Conservation (phyloP, 2,113 vertebrate genomes). For the Ellobius talpinus region DNA sequence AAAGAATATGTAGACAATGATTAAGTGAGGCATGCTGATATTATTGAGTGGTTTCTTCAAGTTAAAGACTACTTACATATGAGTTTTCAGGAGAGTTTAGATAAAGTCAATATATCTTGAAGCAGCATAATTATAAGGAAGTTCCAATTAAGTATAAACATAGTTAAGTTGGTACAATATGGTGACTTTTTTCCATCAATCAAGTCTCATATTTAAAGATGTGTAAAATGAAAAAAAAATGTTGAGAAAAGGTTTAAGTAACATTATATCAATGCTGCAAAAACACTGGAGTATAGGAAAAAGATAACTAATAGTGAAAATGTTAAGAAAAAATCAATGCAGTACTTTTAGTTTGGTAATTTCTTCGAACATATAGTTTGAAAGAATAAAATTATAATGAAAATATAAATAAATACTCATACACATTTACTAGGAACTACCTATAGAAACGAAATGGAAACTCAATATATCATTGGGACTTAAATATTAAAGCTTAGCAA, state of each 20-base stretch:
- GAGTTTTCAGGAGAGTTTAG: background rate
- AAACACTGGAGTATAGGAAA: background rate
- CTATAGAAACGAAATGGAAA: background rate
- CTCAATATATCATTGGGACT: background rate
- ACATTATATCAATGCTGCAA: background rate
- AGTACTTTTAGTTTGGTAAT: constrained; percentile 10
- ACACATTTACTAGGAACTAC: constrained; percentile 11
- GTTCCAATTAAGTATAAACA: background rate
- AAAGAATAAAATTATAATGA: background rate
- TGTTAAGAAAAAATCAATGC: background rate
- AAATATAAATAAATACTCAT: background rate
- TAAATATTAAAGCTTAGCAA: background rate
- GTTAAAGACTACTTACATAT: background rate
- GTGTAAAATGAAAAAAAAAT: background rate
- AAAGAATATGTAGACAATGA: background rate
- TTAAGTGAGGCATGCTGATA: background rate
- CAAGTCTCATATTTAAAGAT: background rate
- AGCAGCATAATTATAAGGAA: background rate
- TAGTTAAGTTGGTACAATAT: background rate
- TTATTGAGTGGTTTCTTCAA: background rate
- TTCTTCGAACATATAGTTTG: background rate
- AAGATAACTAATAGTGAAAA: background rate
- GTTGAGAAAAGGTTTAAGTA: background rate
- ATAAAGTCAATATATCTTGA: background rate
- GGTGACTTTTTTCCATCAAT: background rate